Percentiles rank a stretch among this genome's conserved stretches.
These are phyloP conservation scores for Cryptotis parvus DNA, from an alignment of 2,113 vertebrate species.

Conservation along the genomic window DNA sequence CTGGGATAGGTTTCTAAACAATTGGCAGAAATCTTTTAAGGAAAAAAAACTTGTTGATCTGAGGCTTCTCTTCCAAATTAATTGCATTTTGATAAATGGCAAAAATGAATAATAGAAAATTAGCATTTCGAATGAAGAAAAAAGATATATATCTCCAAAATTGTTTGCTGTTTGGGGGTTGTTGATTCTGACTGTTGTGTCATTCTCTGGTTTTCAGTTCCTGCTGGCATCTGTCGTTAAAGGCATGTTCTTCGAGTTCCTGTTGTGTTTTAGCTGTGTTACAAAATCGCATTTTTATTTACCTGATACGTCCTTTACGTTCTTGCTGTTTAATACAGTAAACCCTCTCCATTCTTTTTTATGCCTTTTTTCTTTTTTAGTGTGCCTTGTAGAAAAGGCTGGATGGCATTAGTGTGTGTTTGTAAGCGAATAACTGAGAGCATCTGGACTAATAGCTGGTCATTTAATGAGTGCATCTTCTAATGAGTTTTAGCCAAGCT, in stretches of 20 bases:
- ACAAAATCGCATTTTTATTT: constrained; percentile 49
- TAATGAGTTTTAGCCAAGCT: not conserved
- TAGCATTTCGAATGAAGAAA: constrained; percentile 76
- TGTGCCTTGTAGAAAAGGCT: constrained; percentile 71
- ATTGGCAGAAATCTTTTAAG: constrained; percentile 71
- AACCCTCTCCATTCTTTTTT: not conserved
- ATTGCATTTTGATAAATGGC: constrained; percentile 84
- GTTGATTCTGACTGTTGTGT: constrained; percentile 67
- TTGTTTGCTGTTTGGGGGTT: constrained; percentile 77
- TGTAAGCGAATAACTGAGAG: constrained; percentile 52
- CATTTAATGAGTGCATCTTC: constrained; percentile 63
- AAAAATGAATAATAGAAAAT: constrained; percentile 82
- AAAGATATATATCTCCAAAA: constrained; percentile 52
- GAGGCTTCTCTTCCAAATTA: constrained; percentile 74
- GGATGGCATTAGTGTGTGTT: constrained; percentile 60
- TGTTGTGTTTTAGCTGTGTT: constrained; percentile 48
- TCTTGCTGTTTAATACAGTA: not conserved
- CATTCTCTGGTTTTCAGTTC: constrained; percentile 55
- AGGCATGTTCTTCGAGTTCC: constrained; percentile 44
- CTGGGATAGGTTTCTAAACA: constrained; percentile 60
- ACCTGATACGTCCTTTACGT: constrained; percentile 57
- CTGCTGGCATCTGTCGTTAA: constrained; percentile 65
- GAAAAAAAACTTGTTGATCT: constrained; percentile 74
- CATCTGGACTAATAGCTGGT: constrained; percentile 70
- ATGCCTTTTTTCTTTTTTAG: not conserved